A percentile compares a stretch with the other conserved stretches of the same genome.
These are phyloP conservation scores for Mobula birostris DNA, from an alignment of 2,113 vertebrate species.

Conservation along the genomic window DNA sequence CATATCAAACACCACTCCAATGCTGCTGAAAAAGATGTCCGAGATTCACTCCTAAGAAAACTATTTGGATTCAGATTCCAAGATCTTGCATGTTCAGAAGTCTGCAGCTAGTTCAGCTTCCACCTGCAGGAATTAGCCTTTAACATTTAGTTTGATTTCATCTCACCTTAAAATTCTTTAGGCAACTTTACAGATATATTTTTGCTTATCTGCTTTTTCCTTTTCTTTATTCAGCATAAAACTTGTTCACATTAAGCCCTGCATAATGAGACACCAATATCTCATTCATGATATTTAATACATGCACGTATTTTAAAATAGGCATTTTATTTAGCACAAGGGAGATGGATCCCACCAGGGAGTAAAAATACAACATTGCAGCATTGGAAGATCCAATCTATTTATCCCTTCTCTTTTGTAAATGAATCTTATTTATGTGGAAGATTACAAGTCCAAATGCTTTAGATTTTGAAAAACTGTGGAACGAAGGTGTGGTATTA, in stretches of 20 bases:
- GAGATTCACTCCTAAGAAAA: background rate
- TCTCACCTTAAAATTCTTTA: background rate
- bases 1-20: background rate
- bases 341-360: background rate
- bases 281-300: background rate
- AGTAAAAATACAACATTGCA: background rate
- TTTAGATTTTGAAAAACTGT: background rate
- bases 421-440: background rate
- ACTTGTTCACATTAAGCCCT: background rate
- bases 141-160: constrained; percentile 5
- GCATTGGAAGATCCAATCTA: background rate
- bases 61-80: background rate
- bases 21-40: background rate
- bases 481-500: background rate
- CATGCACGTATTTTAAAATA: background rate
- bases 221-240: background rate
- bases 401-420: background rate
- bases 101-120: background rate
- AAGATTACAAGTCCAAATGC: background rate
- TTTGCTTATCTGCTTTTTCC: background rate
- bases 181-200: background rate
- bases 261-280: background rate
- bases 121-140: background rate
- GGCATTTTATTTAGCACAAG: background rate
- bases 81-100: background rate